Base-by-base conservation (phyloP, 1,140 invertebrate genomes). In the Elysia chlorotica region DNA sequence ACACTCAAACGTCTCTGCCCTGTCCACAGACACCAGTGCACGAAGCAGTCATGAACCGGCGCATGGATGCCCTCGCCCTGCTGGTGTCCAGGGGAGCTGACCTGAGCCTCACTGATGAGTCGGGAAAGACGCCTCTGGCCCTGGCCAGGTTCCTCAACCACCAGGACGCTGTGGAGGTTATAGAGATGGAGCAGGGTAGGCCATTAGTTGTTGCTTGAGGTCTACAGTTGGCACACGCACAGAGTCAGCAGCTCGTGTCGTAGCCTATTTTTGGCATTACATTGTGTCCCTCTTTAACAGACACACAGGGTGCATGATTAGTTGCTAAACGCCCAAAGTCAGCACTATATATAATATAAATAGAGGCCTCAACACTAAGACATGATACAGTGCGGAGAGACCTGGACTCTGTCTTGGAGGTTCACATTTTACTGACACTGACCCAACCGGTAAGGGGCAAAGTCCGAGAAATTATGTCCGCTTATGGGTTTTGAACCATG, bases 31-130 rank as follows among this genome's bases (percentile, higher is more conserved):
- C 92, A 65, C 90, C 93, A 4, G 84, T 96, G 69, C 93, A 95
- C 84, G 90, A 91, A 71, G 93, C 93, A 31, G 91, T 93, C 2
- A 90, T 92, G 5, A 93, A 95, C 80, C 93, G 93, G 0, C 93
- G 95, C 82, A 89, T 93, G 73, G 92, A 94, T 36, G 91, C 92
- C 25, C 90, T 95, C 19, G 88, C 90, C 41, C 82, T 93, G 72
- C 87, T 96, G 57, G 85, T 95, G 62, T 91, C 83, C 41, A 75
- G 78, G 71, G 84, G 83, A 1, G 87, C 87, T 41, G 79, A 93
- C 75, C 89, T 93, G 65, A 91, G 93, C 59, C 63, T 77, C 17
- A 76, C 77, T 56, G 87, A 88, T 76, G 79, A 76, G 4, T 82
- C 82, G 63, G 87, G 86, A 63, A 71, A 82, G 65, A 78, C 82